A percentile compares a stretch with the other conserved stretches of the same genome.
Evolutionary conservation across 2,113 vertebrate species (phyloP).

Genomic region (Numida meleagris): DNA sequence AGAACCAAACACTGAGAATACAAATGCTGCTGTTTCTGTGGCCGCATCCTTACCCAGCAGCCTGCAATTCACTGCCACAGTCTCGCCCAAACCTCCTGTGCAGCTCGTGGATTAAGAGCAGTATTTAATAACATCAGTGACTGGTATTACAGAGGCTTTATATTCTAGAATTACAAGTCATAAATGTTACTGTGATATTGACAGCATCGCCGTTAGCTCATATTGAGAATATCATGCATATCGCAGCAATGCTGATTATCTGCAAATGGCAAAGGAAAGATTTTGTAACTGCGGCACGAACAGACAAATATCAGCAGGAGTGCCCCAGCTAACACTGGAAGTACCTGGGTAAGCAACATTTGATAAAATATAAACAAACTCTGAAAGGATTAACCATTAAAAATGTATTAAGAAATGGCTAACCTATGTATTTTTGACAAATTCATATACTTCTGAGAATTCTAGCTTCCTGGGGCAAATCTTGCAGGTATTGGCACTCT

Average conservation of each 20-base stretch:
- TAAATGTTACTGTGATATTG: conserved; percentile 4
- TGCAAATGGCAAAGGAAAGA: background rate
- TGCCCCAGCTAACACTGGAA: background rate
- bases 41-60: background rate
- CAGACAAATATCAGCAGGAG: background rate
- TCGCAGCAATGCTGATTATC: background rate
- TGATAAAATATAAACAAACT: background rate
- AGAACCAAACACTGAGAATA: background rate
- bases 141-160: background rate
- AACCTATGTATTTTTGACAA: conserved; percentile 4
- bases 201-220: background rate
- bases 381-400: background rate
- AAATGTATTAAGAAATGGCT: background rate
- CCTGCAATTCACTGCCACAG: background rate
- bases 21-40: background rate
- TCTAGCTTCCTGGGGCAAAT: conserved; percentile 10
- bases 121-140: background rate
- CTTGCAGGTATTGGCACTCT: background rate
- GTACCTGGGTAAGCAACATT: background rate
- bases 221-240: background rate
- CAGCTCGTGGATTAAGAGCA: background rate
- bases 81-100: background rate
- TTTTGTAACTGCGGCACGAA: background rate
- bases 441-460: conserved; percentile 5
- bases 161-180: background rate